phyloP scores from a whole-genome alignment of 2,888 invertebrate species.

The Parnassius apollo region DNA sequence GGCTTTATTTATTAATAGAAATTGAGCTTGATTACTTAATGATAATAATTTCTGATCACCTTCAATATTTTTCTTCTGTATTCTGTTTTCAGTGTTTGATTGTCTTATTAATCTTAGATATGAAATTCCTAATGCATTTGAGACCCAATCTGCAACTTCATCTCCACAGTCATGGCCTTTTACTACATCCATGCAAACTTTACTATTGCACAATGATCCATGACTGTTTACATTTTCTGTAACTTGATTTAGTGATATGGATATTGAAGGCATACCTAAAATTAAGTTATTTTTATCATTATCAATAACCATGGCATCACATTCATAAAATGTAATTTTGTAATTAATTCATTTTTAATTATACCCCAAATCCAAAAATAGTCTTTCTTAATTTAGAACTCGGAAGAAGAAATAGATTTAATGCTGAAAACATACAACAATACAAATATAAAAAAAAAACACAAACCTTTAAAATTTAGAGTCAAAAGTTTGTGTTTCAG shows the following conservation, averaged over 20 bases:
- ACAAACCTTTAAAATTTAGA: constrained; percentile 83
- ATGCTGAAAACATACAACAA: no score
- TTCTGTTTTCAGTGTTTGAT: constrained; percentile 57
- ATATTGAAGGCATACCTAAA: constrained; percentile 76
- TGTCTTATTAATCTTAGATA: constrained; percentile 87
- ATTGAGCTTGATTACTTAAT: constrained; percentile 92
- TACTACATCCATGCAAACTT: constrained; percentile 92
- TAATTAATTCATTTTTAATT: no score
- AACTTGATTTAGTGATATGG: constrained; percentile 72
- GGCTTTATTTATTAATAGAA: constrained; percentile 88
- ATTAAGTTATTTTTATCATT: constrained; percentile 24
- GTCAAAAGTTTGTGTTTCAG: constrained; percentile 75
- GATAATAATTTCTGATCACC: constrained; percentile 66
- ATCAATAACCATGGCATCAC: no score
- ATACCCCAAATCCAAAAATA: no score
- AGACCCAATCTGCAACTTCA: constrained; percentile 90
- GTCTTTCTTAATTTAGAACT: no score
- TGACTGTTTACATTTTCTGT: constrained; percentile 43
- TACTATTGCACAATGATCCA: constrained; percentile 85
- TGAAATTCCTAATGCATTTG: constrained; percentile 84
- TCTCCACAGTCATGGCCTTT: constrained; percentile 92
- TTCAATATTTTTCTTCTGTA: constrained; percentile 53
- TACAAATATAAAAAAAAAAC: background rate
- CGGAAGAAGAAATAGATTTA: no score
- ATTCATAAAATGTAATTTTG: no score